A percentile compares a stretch with the other conserved stretches of the same genome.
phyloP scores from a whole-genome alignment of 2,888 invertebrate genomes.

The Hydroisotoma schaefferi region DNA sequence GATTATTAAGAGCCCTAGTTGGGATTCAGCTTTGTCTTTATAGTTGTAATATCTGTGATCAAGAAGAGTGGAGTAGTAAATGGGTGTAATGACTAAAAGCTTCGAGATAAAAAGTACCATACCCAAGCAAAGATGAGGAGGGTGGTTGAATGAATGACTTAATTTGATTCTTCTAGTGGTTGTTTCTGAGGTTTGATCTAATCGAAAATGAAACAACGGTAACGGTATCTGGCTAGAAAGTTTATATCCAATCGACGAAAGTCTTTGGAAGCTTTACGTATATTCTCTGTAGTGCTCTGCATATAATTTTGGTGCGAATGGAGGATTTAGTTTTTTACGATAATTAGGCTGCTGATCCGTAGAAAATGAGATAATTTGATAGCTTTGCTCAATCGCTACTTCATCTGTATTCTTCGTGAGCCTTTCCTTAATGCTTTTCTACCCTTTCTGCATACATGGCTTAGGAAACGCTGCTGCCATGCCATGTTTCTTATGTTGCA shows the following conservation, averaged over 20 bases:
- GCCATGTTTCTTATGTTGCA: neutral
- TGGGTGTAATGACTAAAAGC: too few species aligned
- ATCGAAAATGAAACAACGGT: too few species aligned
- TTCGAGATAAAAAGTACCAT: too few species aligned
- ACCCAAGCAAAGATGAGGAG: too few species aligned
- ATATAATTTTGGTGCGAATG: neutral
- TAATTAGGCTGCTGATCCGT: slow-evolving; percentile 4
- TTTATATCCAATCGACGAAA: too few species aligned
- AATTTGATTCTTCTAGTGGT: too few species aligned
- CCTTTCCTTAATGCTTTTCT: too few species aligned
- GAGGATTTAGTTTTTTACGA: neutral
- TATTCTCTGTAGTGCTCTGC: neutral
- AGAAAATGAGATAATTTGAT: slow-evolving; percentile 6
- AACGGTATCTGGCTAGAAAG: neutral
- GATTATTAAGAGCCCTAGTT: neutral
- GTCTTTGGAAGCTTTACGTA: neutral
- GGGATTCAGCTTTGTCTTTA: neutral
- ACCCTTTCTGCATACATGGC: neutral
- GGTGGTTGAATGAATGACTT: too few species aligned
- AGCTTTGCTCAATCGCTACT: neutral
- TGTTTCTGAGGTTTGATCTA: too few species aligned
- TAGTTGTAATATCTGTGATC: neutral
- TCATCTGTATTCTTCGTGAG: neutral
- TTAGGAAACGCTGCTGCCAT: neutral
- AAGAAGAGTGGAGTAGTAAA: too few species aligned